These are phyloP conservation scores for Coenobita brevimanus DNA, from an alignment of 1,140 invertebrate species.

Conservation along the genomic window DNA sequence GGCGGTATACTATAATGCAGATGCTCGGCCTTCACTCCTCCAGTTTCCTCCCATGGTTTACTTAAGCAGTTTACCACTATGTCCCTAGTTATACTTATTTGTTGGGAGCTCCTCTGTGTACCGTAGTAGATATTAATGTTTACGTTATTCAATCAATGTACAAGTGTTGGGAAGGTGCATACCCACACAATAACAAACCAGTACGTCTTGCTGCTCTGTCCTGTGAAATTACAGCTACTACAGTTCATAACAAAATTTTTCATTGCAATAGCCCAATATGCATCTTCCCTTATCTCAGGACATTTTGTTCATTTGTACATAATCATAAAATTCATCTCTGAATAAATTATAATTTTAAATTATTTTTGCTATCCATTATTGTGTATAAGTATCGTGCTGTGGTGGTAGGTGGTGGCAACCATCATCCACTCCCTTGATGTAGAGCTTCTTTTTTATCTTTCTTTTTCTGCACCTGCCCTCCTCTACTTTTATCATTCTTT, in stretches of 20 bases:
- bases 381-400: no score
- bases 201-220: constrained; percentile 34
- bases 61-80: constrained; percentile 60
- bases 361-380: no score
- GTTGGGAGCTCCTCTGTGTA: constrained; percentile 64
- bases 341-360: constrained; percentile 66
- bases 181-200: constrained; percentile 39
- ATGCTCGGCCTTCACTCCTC: constrained; percentile 5
- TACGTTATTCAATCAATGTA: constrained; percentile 62
- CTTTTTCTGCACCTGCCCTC: no score
- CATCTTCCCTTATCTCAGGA: constrained; percentile 66
- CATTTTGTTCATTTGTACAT: constrained; percentile 66
- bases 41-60: constrained; percentile 7
- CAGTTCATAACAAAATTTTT: constrained; percentile 50
- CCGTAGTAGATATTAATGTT: constrained; percentile 55
- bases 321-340: constrained; percentile 65
- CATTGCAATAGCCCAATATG: constrained; percentile 66
- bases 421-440: no score
- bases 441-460: no score
- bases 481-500: no score
- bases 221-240: constrained; percentile 29
- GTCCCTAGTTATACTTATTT: constrained; percentile 61
- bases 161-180: constrained; percentile 65
- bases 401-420: no score
- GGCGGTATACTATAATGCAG: no score